A percentile compares a stretch with the other conserved stretches of the same genome.
phyloP scores from a whole-genome alignment of 2,888 invertebrate genomes.

The Drosophila lutescens region DNA sequence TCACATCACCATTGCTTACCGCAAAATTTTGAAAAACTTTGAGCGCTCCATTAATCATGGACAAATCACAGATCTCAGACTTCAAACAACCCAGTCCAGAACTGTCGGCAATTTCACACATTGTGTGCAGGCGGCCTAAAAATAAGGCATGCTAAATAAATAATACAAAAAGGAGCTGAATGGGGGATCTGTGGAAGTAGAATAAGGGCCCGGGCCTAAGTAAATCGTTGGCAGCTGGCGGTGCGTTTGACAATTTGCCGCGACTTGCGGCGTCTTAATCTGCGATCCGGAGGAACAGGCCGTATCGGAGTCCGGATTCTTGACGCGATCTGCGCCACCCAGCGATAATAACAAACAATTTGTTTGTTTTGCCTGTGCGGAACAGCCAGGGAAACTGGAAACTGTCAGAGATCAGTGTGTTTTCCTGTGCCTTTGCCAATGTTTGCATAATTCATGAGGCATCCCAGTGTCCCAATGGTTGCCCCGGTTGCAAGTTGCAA shows the following conservation, averaged over 20 bases:
- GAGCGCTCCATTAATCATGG: constrained; percentile 24
- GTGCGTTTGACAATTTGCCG: constrained; percentile 75
- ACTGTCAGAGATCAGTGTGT: constrained; percentile 10
- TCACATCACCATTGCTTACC: no score
- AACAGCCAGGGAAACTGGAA: constrained; percentile 19
- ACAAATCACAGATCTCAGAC: constrained; percentile 20
- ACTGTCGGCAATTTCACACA: constrained; percentile 70
- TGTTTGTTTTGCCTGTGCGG: constrained; percentile 64
- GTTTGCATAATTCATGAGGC: constrained; percentile 12
- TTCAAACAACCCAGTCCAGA: not conserved
- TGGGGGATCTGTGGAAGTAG: not conserved
- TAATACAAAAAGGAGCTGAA: constrained; percentile 23
- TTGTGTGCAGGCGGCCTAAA: constrained; percentile 54
- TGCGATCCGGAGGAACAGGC: constrained; percentile 11
- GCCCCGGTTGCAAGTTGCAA: constrained; percentile 70
- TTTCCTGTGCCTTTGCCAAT: constrained; percentile 16
- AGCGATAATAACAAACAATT: constrained; percentile 78
- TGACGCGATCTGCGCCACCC: constrained; percentile 70
- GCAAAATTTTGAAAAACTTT: constrained; percentile 1
- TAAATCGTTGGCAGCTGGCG: constrained; percentile 67
- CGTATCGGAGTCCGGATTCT: constrained; percentile 52
- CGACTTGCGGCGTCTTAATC: constrained; percentile 48
- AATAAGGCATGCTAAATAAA: constrained; percentile 57
- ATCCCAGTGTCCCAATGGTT: constrained; percentile 2
- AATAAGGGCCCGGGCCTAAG: constrained; percentile 41